Conservation (phyloP, 2,113 vertebrate genomes). For the Glareola pratincola region DNA sequence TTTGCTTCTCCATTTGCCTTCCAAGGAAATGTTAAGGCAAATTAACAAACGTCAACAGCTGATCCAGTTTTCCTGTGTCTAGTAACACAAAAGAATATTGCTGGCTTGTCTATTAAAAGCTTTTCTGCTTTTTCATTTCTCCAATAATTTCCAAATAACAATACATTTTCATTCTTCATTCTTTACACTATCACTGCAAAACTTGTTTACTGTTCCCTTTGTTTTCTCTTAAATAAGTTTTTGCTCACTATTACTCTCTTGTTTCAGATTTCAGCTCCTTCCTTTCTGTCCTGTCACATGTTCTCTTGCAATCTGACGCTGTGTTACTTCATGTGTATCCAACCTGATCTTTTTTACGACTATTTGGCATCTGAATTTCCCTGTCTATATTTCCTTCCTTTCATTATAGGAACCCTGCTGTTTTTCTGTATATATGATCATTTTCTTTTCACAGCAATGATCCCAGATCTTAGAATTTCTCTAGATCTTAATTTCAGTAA, state of each 20-base stretch:
- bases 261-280: conserved; percentile 16
- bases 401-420: background rate
- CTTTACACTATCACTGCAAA: background rate
- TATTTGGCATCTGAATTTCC: background rate
- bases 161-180: background rate
- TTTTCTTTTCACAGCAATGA: background rate
- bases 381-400: background rate
- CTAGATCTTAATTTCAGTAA: background rate
- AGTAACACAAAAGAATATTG: background rate
- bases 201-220: background rate
- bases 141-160: background rate
- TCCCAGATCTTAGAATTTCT: background rate
- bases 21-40: background rate
- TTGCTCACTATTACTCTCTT: background rate
- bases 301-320: background rate
- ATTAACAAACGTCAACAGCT: background rate
- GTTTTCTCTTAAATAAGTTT: background rate
- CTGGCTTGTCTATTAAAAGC: background rate
- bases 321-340: background rate
- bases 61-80: background rate
- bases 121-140: background rate
- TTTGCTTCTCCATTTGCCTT: background rate
- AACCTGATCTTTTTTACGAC: background rate
- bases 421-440: background rate
- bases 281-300: background rate